phyloP scores from a whole-genome alignment of 2,113 vertebrate genomes.

The Zosterops pallidus region DNA sequence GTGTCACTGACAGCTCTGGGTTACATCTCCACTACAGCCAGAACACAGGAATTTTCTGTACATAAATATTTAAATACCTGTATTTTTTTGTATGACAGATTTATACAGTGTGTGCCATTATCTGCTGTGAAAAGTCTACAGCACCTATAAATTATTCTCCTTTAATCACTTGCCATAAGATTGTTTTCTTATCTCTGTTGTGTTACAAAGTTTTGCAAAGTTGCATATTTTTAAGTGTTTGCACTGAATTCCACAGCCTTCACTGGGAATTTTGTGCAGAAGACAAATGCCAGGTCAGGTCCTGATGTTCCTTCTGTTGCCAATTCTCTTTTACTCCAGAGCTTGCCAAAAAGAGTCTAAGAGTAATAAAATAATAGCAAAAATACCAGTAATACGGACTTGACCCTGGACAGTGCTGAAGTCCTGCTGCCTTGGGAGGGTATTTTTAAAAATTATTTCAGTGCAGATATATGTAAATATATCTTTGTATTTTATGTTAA shows the following conservation, averaged over 20 bases:
- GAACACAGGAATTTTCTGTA: not conserved
- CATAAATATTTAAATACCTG: slow-evolving; percentile 2
- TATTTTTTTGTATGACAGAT: slow-evolving; percentile 55
- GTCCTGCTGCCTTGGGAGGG: not conserved
- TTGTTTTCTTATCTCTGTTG: not conserved
- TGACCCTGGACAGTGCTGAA: not conserved
- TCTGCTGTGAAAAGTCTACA: not conserved
- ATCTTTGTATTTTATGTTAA: slow-evolving; percentile 34
- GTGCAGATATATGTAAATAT: slow-evolving; percentile 13
- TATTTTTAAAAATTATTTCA: not conserved
- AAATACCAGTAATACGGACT: not conserved
- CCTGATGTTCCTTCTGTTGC: not conserved
- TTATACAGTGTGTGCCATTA: slow-evolving; percentile 31
- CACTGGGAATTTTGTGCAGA: not conserved
- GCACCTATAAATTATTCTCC: not conserved
- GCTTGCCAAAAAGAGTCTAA: not conserved
- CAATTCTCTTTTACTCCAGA: not conserved
- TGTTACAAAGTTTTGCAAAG: not conserved
- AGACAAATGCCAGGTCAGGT: not conserved
- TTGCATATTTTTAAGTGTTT: not conserved
- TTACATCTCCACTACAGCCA: not conserved
- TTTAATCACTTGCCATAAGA: not conserved
- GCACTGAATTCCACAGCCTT: not conserved
- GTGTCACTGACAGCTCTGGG: not conserved
- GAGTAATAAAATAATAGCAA: not conserved